Percentiles rank a stretch among this genome's conserved stretches.
These are phyloP conservation scores for Aplocera efformata DNA, from an alignment of 2,888 invertebrate genomes.

Conservation along the genomic window DNA sequence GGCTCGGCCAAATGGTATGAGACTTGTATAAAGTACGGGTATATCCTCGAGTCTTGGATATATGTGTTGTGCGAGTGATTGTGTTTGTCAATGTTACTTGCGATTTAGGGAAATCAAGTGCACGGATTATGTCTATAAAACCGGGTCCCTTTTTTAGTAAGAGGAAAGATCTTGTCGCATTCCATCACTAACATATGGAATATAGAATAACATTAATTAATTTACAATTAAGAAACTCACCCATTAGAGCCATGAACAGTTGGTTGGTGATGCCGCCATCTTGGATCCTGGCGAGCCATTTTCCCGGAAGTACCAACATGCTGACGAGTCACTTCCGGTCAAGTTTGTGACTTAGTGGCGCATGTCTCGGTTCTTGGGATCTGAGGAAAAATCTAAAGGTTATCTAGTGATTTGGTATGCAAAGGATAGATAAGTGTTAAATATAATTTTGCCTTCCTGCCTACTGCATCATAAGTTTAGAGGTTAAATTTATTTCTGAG, in stretches of 20 bases:
- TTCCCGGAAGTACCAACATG: slow-evolving; percentile 56
- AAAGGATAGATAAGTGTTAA: not conserved
- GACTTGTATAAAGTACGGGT: too few relatives aligned
- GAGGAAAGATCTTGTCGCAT: too few relatives aligned
- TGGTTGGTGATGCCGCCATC: slow-evolving; percentile 65
- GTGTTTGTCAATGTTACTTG: too few relatives aligned
- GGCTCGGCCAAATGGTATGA: too few relatives aligned
- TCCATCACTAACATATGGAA: too few relatives aligned
- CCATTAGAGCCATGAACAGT: slow-evolving; percentile 71
- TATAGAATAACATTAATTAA: too few relatives aligned
- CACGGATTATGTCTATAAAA: too few relatives aligned
- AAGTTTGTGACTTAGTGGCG: not conserved
- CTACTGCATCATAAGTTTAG: not conserved
- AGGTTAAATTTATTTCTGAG: too few relatives aligned
- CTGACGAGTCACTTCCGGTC: slow-evolving; percentile 34
- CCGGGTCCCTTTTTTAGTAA: too few relatives aligned
- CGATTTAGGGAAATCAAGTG: too few relatives aligned
- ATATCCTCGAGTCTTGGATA: too few relatives aligned
- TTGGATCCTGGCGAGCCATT: slow-evolving; percentile 61
- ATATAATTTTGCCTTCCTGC: slow-evolving; percentile 3
- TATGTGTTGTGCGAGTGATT: too few relatives aligned
- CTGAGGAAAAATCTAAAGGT: slow-evolving; percentile 16
- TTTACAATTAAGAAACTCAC: slow-evolving; percentile 39
- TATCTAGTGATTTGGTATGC: not conserved
- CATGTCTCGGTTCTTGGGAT: not conserved